Percentiles rank a stretch among this genome's conserved stretches.
These are phyloP conservation scores for Calosoma granatense DNA, from an alignment of 1,140 invertebrate genomes.

Conservation along the genomic window DNA sequence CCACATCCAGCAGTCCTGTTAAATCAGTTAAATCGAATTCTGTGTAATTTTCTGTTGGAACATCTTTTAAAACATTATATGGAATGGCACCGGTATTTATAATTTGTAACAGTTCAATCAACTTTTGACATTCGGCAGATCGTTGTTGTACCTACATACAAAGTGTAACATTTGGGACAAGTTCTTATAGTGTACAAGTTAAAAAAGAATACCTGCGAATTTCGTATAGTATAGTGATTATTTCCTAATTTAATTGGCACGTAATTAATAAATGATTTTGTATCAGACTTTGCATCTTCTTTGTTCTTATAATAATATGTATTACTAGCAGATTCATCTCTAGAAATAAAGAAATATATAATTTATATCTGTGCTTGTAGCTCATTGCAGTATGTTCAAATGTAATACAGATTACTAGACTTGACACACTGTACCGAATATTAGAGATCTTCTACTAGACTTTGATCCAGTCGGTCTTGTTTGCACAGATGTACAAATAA, in stretches of 20 bases:
- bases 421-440: no score
- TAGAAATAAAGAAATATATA: slow-evolving; percentile 25
- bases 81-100: slow-evolving; percentile 43
- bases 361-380: no score
- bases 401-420: no score
- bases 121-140: slow-evolving; percentile 41
- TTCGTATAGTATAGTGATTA: slow-evolving; percentile 30
- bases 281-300: slow-evolving; percentile 28
- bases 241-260: slow-evolving; percentile 26
- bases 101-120: slow-evolving; percentile 42
- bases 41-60: slow-evolving; percentile 11
- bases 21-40: slow-evolving; percentile 28
- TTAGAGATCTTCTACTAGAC: no score
- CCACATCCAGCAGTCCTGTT: slow-evolving; percentile 44
- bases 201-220: slow-evolving; percentile 33
- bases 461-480: no score
- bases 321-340: slow-evolving; percentile 44
- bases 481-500: no score
- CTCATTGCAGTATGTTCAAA: no score
- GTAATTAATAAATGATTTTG: slow-evolving; percentile 28
- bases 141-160: slow-evolving; percentile 37
- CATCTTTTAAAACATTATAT: slow-evolving; percentile 41
- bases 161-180: no score
- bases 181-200: no score
- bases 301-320: slow-evolving; percentile 39